These are phyloP conservation scores for Hypolimnas misippus DNA, from an alignment of 2,888 invertebrate species.

Conservation along the genomic window DNA sequence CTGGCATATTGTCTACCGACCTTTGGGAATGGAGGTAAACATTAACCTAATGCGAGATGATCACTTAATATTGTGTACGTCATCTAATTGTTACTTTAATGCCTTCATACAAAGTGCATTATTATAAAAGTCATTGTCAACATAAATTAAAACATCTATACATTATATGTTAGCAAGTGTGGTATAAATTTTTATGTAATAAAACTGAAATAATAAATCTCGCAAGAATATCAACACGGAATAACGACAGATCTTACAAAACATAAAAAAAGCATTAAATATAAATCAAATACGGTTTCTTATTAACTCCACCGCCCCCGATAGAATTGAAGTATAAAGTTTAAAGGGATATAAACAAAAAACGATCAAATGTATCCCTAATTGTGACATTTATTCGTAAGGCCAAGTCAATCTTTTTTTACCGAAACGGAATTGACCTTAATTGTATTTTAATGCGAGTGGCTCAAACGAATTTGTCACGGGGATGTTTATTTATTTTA, in stretches of 20 bases:
- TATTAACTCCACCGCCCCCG: not conserved
- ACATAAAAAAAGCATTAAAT: not conserved
- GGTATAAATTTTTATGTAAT: not conserved
- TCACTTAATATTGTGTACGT: too few relatives aligned
- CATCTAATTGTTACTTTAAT: too few relatives aligned
- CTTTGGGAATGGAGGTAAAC: too few relatives aligned
- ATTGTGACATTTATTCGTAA: constrained; percentile 29
- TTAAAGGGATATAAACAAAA: constrained; percentile 22
- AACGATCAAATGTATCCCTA: constrained; percentile 22
- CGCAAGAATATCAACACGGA: not conserved
- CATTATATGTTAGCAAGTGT: too few relatives aligned
- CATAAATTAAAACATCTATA: too few relatives aligned
- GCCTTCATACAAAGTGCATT: too few relatives aligned
- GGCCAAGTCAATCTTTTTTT: constrained; percentile 27
- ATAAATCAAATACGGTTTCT: constrained; percentile 7
- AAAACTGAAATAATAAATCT: not conserved
- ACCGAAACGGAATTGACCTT: constrained; percentile 34
- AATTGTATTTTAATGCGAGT: constrained; percentile 39
- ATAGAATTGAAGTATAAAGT: not conserved
- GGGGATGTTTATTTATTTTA: constrained; percentile 23
- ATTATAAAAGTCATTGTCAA: too few relatives aligned
- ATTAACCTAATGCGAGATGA: too few relatives aligned
- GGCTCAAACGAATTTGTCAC: constrained; percentile 27
- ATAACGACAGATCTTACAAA: not conserved
- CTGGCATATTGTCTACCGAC: too few relatives aligned